Percentiles rank a stretch among this genome's conserved stretches.
These are phyloP conservation scores for Nymphicus hollandicus DNA, from an alignment of 2,113 vertebrate genomes.

Conservation along the genomic window DNA sequence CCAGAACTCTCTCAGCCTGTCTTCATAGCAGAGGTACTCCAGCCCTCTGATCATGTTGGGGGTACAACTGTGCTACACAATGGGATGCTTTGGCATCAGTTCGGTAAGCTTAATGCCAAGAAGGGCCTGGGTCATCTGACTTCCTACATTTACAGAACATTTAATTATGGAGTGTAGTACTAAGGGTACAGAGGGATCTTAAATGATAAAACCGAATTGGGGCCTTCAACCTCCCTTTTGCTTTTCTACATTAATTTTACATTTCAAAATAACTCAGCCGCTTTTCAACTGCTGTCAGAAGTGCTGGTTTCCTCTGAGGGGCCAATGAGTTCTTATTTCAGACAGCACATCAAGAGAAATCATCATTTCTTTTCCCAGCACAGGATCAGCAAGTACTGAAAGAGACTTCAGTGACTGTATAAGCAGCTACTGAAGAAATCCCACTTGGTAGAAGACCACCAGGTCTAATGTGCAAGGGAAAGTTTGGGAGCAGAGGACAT, in stretches of 20 bases:
- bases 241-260: neutral
- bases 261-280: neutral
- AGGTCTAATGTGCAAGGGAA: neutral
- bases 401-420: neutral
- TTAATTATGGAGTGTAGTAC: neutral
- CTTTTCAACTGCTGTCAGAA: slow-evolving; percentile 15
- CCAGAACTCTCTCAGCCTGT: neutral
- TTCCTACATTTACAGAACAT: neutral
- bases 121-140: neutral
- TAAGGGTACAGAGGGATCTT: neutral
- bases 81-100: neutral
- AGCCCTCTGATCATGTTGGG: neutral
- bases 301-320: neutral
- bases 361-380: neutral
- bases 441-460: neutral
- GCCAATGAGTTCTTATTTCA: neutral
- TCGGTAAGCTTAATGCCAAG: neutral
- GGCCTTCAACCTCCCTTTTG: neutral
- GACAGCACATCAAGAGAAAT: neutral
- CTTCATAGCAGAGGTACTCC: neutral
- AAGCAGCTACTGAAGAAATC: neutral
- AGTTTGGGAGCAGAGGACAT: neutral
- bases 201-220: neutral
- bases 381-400: neutral
- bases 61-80: neutral